Percentiles rank a stretch among this genome's conserved stretches.
phyloP scores from a whole-genome alignment of 2,113 vertebrate species.

The Ariopsis seemanni region DNA sequence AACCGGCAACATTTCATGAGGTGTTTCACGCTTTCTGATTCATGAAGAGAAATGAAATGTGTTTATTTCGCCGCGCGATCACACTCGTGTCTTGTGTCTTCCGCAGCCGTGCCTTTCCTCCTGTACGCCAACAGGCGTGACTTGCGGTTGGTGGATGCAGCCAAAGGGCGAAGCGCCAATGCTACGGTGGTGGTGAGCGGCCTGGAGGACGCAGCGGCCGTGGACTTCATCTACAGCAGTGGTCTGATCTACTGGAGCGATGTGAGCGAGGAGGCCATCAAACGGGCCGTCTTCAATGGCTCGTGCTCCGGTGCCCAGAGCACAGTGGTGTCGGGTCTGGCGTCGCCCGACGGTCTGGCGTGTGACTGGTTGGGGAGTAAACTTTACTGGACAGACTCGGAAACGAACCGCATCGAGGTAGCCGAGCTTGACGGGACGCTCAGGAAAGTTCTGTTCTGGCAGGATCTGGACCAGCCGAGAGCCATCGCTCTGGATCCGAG shows the following conservation, averaged over 20 bases:
- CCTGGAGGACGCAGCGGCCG: conserved; percentile 92
- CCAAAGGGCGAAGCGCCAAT: conserved; percentile 74
- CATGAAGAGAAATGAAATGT: not conserved
- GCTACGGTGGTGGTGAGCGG: conserved; percentile 90
- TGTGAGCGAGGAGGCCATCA: conserved; percentile 97
- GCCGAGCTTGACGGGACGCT: conserved; percentile 88
- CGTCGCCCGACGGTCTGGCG: conserved; percentile 92
- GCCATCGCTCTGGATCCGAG: conserved; percentile 92
- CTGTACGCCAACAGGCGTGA: conserved; percentile 95
- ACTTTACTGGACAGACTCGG: conserved; percentile 97
- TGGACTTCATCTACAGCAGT: conserved; percentile 87
- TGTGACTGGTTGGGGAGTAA: conserved; percentile 97
- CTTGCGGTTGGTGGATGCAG: conserved; percentile 84
- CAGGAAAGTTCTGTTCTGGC: conserved; percentile 96
- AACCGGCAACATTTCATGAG: not conserved
- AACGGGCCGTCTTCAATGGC: conserved; percentile 85
- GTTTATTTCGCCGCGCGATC: not conserved
- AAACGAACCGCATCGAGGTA: conserved; percentile 95
- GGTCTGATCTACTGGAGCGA: conserved; percentile 97
- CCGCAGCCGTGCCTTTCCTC: conserved; percentile 85
- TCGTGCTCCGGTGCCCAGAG: conserved; percentile 76
- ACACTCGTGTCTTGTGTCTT: not conserved
- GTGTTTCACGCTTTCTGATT: not conserved
- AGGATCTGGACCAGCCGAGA: conserved; percentile 95
- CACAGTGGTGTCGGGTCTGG: conserved; percentile 85